Evolutionary conservation across 2,797 vertebrate species (phyloP).

Genomic region (Onychomys leucogaster): DNA sequence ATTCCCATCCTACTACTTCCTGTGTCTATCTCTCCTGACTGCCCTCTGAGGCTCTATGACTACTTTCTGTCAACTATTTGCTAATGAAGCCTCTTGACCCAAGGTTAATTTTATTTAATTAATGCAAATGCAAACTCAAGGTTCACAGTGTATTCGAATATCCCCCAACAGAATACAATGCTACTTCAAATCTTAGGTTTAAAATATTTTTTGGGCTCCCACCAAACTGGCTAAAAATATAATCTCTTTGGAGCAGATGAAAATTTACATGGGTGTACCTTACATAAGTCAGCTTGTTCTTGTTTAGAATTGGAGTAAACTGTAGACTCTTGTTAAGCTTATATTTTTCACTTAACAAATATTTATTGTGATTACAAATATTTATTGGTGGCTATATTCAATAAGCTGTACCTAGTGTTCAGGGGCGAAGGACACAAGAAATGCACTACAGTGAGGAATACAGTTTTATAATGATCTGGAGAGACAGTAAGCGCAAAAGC

Average conservation of each 20-base stretch:
- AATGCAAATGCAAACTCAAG: background rate
- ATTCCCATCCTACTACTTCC: background rate
- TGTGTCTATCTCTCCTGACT: background rate
- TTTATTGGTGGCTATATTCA: background rate
- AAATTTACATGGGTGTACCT: background rate
- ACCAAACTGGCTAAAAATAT: background rate
- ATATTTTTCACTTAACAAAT: background rate
- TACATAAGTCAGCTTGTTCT: background rate
- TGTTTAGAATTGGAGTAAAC: background rate
- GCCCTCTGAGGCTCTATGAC: background rate
- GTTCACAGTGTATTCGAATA: background rate
- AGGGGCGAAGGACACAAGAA: background rate
- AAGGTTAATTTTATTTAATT: background rate
- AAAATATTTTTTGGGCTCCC: background rate
- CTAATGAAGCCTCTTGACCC: background rate
- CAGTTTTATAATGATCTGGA: background rate
- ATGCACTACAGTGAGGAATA: background rate
- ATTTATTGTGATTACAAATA: background rate
- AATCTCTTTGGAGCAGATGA: background rate
- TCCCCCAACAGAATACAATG: background rate
- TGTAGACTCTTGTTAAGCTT: background rate
- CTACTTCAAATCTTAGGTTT: background rate
- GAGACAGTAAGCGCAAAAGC: background rate
- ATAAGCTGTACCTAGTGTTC: background rate
- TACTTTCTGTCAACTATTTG: background rate